Base-by-base conservation (phyloP, 2,113 vertebrate species). In the Neomonachus schauinslandi region DNA sequence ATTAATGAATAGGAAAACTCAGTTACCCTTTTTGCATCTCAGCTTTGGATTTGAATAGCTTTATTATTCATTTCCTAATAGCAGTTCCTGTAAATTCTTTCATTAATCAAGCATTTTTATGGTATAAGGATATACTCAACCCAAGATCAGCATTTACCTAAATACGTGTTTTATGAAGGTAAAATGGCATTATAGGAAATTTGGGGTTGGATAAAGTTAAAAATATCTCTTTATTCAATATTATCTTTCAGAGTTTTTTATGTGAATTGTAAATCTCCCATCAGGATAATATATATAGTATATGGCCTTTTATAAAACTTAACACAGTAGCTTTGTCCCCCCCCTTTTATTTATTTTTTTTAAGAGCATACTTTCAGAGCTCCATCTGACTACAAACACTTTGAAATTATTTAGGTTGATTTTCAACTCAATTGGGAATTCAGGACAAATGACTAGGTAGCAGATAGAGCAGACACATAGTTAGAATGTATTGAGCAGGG, bases 1-100 rank as follows among this genome's bases (percentile, higher is more conserved):
- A 88, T 72, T 85, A 63, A 14, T 63, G 61, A 63, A 63, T 63
- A 63, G 72, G 39, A 76, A 53, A 88, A 88, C 59, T 92, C 39
- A 67, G 7, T 63, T 81, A 87, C 36, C 13, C 36, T 67, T 88
- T 88, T 69, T 92, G 19, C 4, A 67, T 77, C 49, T 92, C 57
- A 95, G 57, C 36, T 95, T 96, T 95, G 26, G 57, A 76, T 95
- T 83, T 76, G 77, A 83, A 65, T 77, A 36, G 51, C 69, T 91
- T 92, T 74, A 63, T 82, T 71, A 51, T n/a, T 46, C 42, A 92
- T 88, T 96, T 96, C n/a, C n/a, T 95, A 24, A n/a, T 53, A 46
- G 69, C 86, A 14, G 24, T 77, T n/a, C 6, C 19, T 86, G 24
- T 94, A 39, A 82, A 71, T 94, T 86, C 31, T 94, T 72, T 16